These are phyloP conservation scores for Chamaetylas fuelleborni DNA, from an alignment of 2,113 vertebrate species.

Conservation along the genomic window DNA sequence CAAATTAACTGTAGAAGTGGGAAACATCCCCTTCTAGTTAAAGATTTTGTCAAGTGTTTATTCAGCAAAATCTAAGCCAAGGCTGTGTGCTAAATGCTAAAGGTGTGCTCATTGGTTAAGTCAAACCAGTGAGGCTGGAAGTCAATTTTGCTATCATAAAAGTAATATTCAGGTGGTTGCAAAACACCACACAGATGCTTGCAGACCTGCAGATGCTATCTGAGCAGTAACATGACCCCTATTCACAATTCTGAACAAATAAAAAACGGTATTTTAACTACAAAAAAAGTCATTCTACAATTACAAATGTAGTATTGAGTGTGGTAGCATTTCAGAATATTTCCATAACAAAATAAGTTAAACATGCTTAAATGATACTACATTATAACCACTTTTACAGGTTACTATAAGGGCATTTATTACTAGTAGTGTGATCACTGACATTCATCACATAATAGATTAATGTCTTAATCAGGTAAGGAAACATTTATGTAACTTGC, in stretches of 20 bases:
- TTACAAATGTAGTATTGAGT: neutral
- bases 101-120: neutral
- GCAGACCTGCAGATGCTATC: neutral
- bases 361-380: neutral
- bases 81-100: neutral
- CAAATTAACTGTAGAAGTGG: neutral
- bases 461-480: neutral
- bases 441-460: neutral
- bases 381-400: neutral
- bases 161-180: neutral
- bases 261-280: neutral
- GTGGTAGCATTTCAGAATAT: neutral
- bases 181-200: neutral
- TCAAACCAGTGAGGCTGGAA: neutral
- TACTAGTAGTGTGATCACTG: neutral
- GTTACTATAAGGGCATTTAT: neutral
- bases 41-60: neutral
- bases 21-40: neutral
- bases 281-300: neutral
- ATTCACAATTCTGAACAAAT: neutral
- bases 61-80: neutral
- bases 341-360: neutral
- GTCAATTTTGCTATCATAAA: neutral
- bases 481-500: neutral
- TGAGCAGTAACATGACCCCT: neutral